Evolutionary conservation across 2,888 invertebrate genomes (phyloP).

Genomic region (Druceiella hillmani): DNA sequence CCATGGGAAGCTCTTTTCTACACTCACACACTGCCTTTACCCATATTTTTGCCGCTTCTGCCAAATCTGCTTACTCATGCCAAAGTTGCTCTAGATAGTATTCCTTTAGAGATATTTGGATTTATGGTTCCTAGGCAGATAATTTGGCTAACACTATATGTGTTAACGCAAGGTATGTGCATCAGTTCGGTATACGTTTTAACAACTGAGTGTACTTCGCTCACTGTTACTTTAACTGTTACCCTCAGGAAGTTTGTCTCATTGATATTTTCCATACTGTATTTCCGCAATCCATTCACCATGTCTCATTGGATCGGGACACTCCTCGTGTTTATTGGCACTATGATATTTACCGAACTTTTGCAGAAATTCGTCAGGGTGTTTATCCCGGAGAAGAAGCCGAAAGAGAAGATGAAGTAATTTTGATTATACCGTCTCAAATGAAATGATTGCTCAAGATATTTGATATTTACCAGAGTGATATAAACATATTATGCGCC

Average conservation of each 20-base stretch:
- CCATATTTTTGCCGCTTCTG: conserved; percentile 78
- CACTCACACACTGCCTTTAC: conserved; percentile 86
- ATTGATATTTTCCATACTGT: conserved; percentile 89
- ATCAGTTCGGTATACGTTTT: conserved; percentile 92
- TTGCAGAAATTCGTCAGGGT: conserved; percentile 46
- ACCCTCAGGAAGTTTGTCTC: conserved; percentile 95
- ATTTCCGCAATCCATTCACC: conserved; percentile 94
- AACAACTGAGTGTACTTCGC: conserved; percentile 89
- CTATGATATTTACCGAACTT: conserved; percentile 85
- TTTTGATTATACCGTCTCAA: no score
- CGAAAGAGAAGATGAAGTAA: conserved; percentile 31
- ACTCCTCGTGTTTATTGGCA: conserved; percentile 84
- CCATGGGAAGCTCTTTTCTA: conserved; percentile 84
- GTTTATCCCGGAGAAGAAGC: conserved; percentile 35
- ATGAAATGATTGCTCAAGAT: no score
- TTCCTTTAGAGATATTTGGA: conserved; percentile 56
- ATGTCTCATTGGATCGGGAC: conserved; percentile 89
- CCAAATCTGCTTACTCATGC: conserved; percentile 75
- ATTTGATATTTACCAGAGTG: no score
- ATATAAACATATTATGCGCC: no score
- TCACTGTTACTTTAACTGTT: conserved; percentile 93
- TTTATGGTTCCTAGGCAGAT: conserved; percentile 67
- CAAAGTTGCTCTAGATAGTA: conserved; percentile 63
- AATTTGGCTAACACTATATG: conserved; percentile 73
- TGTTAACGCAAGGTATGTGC: conserved; percentile 86